Conservation (phyloP, 1,140 invertebrate genomes). For the Drosophila varians region DNA sequence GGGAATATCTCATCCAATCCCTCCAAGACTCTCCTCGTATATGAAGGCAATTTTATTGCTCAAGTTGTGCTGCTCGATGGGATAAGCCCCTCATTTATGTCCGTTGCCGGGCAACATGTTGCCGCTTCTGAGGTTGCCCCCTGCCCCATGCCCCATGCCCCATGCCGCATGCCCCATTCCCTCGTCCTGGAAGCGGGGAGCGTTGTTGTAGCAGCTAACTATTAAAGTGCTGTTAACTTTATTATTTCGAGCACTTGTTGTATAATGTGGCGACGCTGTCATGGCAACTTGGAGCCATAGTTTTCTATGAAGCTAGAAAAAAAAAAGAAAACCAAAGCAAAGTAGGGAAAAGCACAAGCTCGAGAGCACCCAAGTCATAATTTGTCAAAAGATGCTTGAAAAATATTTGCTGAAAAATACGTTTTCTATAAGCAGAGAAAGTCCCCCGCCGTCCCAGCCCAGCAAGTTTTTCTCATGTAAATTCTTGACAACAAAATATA, state of each 20-base stretch:
- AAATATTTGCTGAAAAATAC: conserved; percentile 71
- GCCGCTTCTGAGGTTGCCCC: conserved; percentile 37
- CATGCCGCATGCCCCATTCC: not conserved
- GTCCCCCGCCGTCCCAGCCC: not conserved
- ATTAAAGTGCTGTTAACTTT: conserved; percentile 82
- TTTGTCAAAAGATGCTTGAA: conserved; percentile 76
- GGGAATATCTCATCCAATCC: conserved; percentile 57
- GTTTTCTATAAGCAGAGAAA: conserved; percentile 49
- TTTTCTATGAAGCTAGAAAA: conserved; percentile 51
- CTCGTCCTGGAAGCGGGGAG: not conserved
- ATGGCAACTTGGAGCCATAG: conserved; percentile 74
- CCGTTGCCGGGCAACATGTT: conserved; percentile 76
- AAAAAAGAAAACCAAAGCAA: not conserved
- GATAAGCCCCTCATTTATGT: conserved; percentile 78
- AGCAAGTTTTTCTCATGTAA: conserved; percentile 53
- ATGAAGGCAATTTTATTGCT: conserved; percentile 81
- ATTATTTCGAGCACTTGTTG: conserved; percentile 81
- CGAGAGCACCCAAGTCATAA: conserved; percentile 62
- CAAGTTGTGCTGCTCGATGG: conserved; percentile 76
- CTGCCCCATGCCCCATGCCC: not conserved
- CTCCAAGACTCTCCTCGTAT: conserved; percentile 26
- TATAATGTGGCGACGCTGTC: conserved; percentile 77
- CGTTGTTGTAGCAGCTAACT: conserved; percentile 48
- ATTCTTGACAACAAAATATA: conserved; percentile 52
- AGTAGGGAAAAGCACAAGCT: conserved; percentile 18